Percentiles rank a stretch among this genome's conserved stretches.
Conservation (phyloP, 2,113 vertebrate species). For the Calidris pygmaea region DNA sequence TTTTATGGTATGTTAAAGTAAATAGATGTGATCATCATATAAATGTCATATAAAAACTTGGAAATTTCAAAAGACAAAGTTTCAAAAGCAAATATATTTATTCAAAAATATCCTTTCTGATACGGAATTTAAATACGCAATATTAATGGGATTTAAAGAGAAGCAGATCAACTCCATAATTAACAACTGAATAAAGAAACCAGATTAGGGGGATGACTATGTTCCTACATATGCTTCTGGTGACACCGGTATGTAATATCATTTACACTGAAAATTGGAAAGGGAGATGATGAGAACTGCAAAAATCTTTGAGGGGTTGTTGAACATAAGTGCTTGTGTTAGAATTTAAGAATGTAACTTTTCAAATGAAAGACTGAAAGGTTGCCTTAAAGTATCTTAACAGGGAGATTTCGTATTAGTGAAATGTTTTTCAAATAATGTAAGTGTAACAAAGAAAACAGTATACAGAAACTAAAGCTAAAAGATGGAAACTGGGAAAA, state of each 20-base stretch:
- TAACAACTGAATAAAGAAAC: background rate
- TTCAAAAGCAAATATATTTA: background rate
- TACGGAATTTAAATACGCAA: background rate
- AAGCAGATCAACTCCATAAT: background rate
- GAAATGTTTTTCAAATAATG: background rate
- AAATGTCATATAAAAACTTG: background rate
- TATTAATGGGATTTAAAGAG: background rate
- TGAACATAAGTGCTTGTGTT: background rate
- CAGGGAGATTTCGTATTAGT: background rate
- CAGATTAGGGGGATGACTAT: background rate
- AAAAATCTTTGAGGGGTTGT: background rate
- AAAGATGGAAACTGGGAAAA: background rate
- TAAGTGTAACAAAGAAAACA: background rate
- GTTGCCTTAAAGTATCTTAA: background rate
- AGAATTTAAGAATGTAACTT: background rate
- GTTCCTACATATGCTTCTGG: background rate
- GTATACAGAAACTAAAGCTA: background rate
- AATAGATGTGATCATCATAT: background rate
- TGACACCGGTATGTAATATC: background rate
- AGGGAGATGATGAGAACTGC: background rate
- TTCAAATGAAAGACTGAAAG: background rate
- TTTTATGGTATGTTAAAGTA: background rate
- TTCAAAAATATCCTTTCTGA: background rate
- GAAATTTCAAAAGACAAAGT: background rate
- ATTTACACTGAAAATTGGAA: background rate